Evolutionary conservation across 1,140 invertebrate species (phyloP), one percentile per base, ranked within the genome.

Genomic region (Conus betulinus): DNA sequence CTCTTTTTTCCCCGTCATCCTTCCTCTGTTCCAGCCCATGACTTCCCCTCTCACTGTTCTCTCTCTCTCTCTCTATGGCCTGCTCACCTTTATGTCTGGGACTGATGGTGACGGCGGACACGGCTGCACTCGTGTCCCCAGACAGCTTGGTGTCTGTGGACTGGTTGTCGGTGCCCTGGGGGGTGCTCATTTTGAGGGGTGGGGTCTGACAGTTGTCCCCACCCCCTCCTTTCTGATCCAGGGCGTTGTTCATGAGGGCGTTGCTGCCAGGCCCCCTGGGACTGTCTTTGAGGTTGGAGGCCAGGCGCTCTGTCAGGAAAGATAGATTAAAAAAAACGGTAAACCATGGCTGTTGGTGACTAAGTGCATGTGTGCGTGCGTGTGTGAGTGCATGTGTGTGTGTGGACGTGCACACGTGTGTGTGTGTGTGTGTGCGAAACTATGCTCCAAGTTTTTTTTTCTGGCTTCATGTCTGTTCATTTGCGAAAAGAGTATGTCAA

Each of bases 111-210:
- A 83, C 82, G 39, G 79, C 57, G 13, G 74, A 79, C 27, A 23
- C n/a, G n/a, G 53, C 57, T 15, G 63, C 85, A 27, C 88, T 78
- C 63, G 88, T 86, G 27, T 79, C 88, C 11, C 84, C 88, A 11
- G 88, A 89, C 17, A 79, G 55, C 15, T 76, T 55, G 39, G 88
- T 89, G 84, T 89, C 88, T 57, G 78, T 84, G 17, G 88, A 89
- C 74, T 87, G 88, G 10, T 63, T 85, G 84, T 89, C 88, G 8
- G 76, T 51, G 63, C 71, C 17, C 67, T 63, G 25, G 17, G 87
- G 87, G 76, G 63, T 88, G 25, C 67, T 57, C 81, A 84, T 84
- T 51, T 84, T 88, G 81, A n/a, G 51, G 3, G 87, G 67, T 5
- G 81, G n/a, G 52, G 88, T 55, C 27, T 83, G 51, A 5, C 51